Evolutionary conservation across 1,140 invertebrate species (phyloP), one percentile per base, ranked within the genome.

Genomic region (Drosophila rufa): DNA sequence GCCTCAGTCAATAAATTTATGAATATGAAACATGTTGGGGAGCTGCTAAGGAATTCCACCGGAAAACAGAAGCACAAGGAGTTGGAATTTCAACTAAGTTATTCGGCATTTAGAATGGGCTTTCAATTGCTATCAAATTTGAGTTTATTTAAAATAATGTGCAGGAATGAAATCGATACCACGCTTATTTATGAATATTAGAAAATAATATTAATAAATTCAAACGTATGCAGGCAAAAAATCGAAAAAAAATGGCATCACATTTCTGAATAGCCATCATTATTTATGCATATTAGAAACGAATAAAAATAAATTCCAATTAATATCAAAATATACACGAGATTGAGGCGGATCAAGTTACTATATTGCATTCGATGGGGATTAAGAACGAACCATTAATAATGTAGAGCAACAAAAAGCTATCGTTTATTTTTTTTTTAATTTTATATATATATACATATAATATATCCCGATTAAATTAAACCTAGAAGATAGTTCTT

Each of bases 1-100:
- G 74, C 74, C 40, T 76, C 66, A 57, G 62, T 48, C 67, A 77
- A 77, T 77, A 77, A 77, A 77, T 77, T 77, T 77, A 77, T 77
- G 74, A 77, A 77, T 60, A 77, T 68, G 38, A 70, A 78, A 57
- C 25, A 19, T 57, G 51, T 77, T 59, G 8, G 48, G 40, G 17
- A 57, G 42, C 33, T 14, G 17, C 19, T 57, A 38, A 19, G 43
- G 43, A 76, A 76, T 75, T 66, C 53, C 53, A 48, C 8, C 2
- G 36, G 19, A 57, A 17, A 61, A 42, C 55, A 57, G 55, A 42
- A 57, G 55, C 55, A 57, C 33, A 66, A 27, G 42, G 30, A 38
- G 27, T 17, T 33, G 33, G 51, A 55, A 55, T 38, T 55, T 4
- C 2, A 38, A 11, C 7, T 55, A 38, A 22, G 15, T 22, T 22